These are phyloP conservation scores for Prinia subflava DNA, from an alignment of 2,113 vertebrate species.

Conservation along the genomic window DNA sequence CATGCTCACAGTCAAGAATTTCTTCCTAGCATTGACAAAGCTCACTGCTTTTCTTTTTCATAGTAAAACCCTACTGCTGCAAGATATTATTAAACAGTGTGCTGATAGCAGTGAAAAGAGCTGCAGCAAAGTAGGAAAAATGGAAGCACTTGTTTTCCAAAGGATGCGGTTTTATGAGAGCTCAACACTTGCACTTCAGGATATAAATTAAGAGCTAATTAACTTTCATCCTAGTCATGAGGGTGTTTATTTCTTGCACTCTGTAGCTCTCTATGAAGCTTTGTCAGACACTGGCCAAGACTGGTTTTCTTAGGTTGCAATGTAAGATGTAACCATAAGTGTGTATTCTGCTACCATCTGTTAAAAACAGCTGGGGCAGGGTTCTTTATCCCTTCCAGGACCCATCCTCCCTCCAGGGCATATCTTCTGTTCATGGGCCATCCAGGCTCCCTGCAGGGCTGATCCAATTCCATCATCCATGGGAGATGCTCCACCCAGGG, in stretches of 20 bases:
- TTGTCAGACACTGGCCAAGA: neutral
- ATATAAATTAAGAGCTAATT: slow-evolving; percentile 42
- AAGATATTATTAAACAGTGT: neutral
- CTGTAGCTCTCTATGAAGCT: neutral
- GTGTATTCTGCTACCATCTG: neutral
- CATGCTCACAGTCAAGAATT: neutral
- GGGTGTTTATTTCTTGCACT: neutral
- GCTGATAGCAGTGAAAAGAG: neutral
- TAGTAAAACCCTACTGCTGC: neutral
- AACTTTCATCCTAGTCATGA: neutral
- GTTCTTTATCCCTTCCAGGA: neutral
- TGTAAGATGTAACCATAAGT: neutral
- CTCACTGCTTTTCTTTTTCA: neutral
- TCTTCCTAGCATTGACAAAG: neutral
- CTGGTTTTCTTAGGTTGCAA: neutral
- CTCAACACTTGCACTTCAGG: neutral
- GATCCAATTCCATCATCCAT: neutral
- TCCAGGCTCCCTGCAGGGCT: neutral
- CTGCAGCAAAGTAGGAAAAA: neutral
- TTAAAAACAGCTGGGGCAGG: neutral
- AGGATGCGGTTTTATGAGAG: neutral
- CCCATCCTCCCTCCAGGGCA: neutral
- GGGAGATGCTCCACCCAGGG: too few species aligned
- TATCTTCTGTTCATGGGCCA: neutral
- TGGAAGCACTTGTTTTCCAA: neutral